Conservation (phyloP, 2,797 vertebrate species). For the Sebastiscus albofasciatus region DNA sequence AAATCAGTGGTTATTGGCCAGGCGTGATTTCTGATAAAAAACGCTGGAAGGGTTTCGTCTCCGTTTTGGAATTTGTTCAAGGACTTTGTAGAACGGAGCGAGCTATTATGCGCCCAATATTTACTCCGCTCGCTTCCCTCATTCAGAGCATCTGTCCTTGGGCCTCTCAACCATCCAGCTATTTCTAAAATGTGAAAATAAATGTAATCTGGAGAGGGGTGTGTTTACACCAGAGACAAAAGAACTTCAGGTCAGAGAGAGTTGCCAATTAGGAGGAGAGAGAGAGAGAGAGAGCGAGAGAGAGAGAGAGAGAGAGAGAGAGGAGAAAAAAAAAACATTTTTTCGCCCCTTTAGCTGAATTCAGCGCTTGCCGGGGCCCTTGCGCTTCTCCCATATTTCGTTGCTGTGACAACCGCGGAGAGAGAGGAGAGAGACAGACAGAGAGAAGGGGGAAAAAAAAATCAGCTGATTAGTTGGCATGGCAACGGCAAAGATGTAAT, state of each 20-base stretch:
- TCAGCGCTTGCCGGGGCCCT: conserved; percentile 89
- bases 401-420: conserved; percentile 94
- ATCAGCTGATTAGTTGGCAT: conserved; percentile 99
- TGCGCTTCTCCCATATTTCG: conserved; percentile 87
- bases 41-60: conserved; percentile 54
- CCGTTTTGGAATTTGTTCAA: conserved; percentile 60
- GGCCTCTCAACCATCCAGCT: conserved; percentile 59
- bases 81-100: conserved; percentile 53
- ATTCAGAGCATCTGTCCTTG: conserved; percentile 67
- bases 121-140: conserved; percentile 59
- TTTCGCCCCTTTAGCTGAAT: conserved; percentile 96
- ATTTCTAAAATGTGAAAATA: conserved; percentile 74
- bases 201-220: conserved; percentile 74
- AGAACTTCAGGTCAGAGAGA: conserved; percentile 91
- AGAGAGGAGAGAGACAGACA: conserved; percentile 62
- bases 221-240: conserved; percentile 82
- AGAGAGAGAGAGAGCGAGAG: conserved; percentile 27
- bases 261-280: conserved; percentile 90
- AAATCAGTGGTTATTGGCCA: conserved; percentile 51
- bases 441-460: conserved; percentile 54
- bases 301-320: conserved; percentile 4
- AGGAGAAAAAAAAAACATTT: conserved; percentile 74
- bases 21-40: conserved; percentile 45
- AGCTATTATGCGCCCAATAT: conserved; percentile 64
- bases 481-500: conserved; percentile 99